Conservation (phyloP, 2,113 vertebrate genomes). For the Jacana jacana region DNA sequence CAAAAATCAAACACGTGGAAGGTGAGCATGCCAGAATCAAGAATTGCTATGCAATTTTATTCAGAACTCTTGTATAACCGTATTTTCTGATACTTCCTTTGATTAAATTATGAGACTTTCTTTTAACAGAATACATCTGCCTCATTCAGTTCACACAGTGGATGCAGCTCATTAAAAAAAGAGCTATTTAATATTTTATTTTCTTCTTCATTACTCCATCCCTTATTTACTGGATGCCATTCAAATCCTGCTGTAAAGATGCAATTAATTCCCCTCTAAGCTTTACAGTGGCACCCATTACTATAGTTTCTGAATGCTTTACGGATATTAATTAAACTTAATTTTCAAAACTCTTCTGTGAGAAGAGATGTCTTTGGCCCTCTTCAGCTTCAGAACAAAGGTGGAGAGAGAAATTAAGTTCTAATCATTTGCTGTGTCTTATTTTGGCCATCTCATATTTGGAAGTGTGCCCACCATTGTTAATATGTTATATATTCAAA, state of each 20-base stretch:
- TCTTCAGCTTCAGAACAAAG: slow-evolving; percentile 25
- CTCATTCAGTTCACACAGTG: slow-evolving; percentile 30
- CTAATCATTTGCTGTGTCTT: not conserved
- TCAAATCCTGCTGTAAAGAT: slow-evolving; percentile 38
- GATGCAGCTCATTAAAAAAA: slow-evolving; percentile 39
- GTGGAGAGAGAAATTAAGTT: not conserved
- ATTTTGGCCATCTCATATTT: not conserved
- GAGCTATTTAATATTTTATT: slow-evolving; percentile 26
- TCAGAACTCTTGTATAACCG: not conserved
- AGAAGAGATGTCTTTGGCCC: not conserved
- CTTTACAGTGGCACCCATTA: not conserved
- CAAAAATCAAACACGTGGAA: not conserved
- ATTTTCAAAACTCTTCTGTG: slow-evolving; percentile 2
- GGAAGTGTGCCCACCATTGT: slow-evolving; percentile 9
- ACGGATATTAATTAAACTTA: not conserved
- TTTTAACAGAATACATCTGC: slow-evolving; percentile 26
- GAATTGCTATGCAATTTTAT: not conserved
- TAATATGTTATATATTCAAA: slow-evolving; percentile 26
- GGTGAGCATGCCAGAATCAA: slow-evolving; percentile 1
- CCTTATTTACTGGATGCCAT: slow-evolving; percentile 23
- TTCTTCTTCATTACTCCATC: slow-evolving; percentile 3
- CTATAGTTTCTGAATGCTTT: slow-evolving; percentile 3
- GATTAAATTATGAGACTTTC: not conserved
- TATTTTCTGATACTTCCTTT: slow-evolving; percentile 23
- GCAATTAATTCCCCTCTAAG: slow-evolving; percentile 8